Evolutionary conservation across 2,797 vertebrate genomes (phyloP).

Genomic region (Megalops cyprinoides): DNA sequence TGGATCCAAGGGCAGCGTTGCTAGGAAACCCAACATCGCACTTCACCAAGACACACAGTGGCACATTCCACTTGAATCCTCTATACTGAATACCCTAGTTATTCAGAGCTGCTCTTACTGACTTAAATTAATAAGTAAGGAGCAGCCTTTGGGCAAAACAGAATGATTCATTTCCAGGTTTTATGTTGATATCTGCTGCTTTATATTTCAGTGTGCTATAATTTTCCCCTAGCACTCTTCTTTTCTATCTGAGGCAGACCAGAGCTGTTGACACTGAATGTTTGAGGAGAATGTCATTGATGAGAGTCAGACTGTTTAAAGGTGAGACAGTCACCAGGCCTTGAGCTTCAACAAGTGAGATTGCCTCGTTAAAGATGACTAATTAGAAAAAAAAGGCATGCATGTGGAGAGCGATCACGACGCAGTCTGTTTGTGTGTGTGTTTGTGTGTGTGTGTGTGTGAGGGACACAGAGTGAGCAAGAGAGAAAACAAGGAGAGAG

Average conservation of each 20-base stretch:
- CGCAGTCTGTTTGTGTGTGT: not conserved
- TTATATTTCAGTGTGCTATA: no score
- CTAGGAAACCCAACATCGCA: slow-evolving; percentile 4
- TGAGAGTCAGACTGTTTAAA: not conserved
- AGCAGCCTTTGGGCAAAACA: no score
- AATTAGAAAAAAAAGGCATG: not conserved
- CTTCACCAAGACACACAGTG: not conserved
- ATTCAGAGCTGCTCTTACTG: not conserved
- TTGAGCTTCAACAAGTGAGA: not conserved
- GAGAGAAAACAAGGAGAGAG: not conserved
- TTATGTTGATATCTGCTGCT: no score
- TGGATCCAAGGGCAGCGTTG: not conserved
- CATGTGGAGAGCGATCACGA: not conserved
- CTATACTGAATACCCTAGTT: not conserved
- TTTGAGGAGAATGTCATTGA: not conserved
- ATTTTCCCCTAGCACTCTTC: no score
- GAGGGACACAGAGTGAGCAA: not conserved
- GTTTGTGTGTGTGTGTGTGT: not conserved
- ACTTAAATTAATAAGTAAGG: no score
- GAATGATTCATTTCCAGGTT: no score
- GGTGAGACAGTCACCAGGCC: not conserved
- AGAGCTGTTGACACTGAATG: no score
- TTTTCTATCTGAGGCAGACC: no score
- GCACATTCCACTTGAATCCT: not conserved
- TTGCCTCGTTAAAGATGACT: not conserved